Conservation (phyloP, 2,797 vertebrate genomes). For the Etheostoma nigrum region DNA sequence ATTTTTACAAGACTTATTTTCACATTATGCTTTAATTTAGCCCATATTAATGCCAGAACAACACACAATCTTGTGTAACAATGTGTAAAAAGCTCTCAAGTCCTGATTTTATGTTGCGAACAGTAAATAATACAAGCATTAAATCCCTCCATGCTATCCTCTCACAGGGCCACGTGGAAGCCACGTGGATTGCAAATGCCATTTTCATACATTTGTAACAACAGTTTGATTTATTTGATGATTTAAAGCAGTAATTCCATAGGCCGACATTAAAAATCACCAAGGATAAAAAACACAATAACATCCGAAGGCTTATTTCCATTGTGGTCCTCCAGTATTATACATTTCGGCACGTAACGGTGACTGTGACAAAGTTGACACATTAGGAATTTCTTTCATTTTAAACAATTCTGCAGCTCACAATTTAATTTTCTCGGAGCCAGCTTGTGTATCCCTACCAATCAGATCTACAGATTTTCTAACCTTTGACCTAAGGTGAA, state of each 20-base stretch:
- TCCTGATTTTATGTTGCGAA: constrained; percentile 1
- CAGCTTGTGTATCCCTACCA: not conserved
- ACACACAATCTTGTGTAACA: not conserved
- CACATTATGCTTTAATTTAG: constrained; percentile 33
- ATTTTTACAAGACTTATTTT: constrained; percentile 40
- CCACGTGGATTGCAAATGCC: not conserved
- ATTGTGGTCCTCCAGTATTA: no score
- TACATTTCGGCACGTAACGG: not conserved
- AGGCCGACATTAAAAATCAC: no score
- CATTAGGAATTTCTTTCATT: not conserved
- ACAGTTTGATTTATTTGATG: no score
- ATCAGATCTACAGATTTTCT: constrained; percentile 4
- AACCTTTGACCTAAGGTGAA: constrained; percentile 21
- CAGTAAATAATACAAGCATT: not conserved
- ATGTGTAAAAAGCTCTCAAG: constrained; percentile 4
- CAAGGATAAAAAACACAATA: no score
- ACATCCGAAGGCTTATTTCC: no score
- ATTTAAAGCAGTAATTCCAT: no score
- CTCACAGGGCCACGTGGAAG: not conserved
- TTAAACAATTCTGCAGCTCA: not conserved
- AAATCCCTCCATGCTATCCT: not conserved
- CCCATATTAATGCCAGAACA: constrained; percentile 11
- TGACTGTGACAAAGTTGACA: not conserved
- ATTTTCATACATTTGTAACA: no score
- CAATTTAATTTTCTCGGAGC: not conserved